phyloP scores from a whole-genome alignment of 1,140 invertebrate genomes.

The Spodoptera litura region DNA sequence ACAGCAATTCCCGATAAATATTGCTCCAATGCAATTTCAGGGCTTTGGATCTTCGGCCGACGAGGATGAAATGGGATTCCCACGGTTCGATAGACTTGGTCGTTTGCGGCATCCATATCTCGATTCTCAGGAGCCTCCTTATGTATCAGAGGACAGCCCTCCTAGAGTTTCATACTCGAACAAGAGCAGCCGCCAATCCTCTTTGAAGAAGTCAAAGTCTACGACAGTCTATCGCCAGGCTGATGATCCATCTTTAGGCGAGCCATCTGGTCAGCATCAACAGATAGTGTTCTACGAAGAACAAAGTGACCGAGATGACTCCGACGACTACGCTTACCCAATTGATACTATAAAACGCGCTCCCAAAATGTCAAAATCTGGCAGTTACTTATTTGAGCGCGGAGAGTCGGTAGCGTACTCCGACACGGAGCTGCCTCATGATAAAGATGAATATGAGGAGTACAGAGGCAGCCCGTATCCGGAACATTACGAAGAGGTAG shows the following conservation, averaged over 20 bases:
- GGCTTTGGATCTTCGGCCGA: slow-evolving; percentile 87
- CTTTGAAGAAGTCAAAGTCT: slow-evolving; percentile 75
- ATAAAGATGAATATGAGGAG: slow-evolving; percentile 80
- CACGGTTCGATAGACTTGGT: slow-evolving; percentile 87
- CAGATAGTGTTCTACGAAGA: slow-evolving; percentile 73
- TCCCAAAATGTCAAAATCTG: slow-evolving; percentile 79
- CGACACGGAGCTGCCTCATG: slow-evolving; percentile 79
- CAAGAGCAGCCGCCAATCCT: slow-evolving; percentile 80
- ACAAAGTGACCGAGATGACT: slow-evolving; percentile 80
- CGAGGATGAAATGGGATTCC: slow-evolving; percentile 88
- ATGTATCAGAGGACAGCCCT: slow-evolving; percentile 77
- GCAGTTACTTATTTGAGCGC: slow-evolving; percentile 79
- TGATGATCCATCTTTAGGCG: slow-evolving; percentile 70
- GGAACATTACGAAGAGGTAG: slow-evolving; percentile 80
- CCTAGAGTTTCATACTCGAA: slow-evolving; percentile 79
- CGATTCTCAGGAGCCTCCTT: slow-evolving; percentile 80
- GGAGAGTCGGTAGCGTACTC: slow-evolving; percentile 80
- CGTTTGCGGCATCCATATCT: slow-evolving; percentile 85
- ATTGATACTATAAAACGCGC: slow-evolving; percentile 85
- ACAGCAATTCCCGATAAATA: slow-evolving; percentile 77
- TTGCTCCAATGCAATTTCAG: slow-evolving; percentile 86
- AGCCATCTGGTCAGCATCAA: slow-evolving; percentile 72
- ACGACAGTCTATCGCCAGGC: slow-evolving; percentile 65
- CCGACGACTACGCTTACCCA: slow-evolving; percentile 84
- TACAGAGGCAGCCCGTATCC: slow-evolving; percentile 81